Evolutionary conservation across 2,797 vertebrate genomes (phyloP).

Genomic region (Siniperca undulata): DNA sequence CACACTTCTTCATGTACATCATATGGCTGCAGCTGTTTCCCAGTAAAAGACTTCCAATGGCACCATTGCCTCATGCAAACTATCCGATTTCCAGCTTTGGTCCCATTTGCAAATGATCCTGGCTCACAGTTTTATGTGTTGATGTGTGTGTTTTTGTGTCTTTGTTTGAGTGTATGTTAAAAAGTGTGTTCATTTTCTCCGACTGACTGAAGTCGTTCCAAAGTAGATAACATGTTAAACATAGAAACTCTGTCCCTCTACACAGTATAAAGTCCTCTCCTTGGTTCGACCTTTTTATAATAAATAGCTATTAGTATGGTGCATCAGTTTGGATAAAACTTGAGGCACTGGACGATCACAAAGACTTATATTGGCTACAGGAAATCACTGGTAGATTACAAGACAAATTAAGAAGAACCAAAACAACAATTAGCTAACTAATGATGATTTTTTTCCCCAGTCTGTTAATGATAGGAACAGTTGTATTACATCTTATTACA

Average conservation of each 20-base stretch:
- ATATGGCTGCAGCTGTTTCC: slow-evolving; percentile 5
- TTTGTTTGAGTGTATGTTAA: no score
- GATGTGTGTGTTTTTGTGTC: not conserved
- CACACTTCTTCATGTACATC: not conserved
- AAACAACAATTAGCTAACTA: slow-evolving; percentile 29
- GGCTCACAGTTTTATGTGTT: not conserved
- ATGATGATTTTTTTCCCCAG: not conserved
- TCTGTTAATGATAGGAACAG: slow-evolving; percentile 5
- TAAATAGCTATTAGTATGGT: slow-evolving; percentile 24
- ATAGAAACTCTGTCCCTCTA: not conserved
- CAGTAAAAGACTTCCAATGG: not conserved
- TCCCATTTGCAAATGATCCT: not conserved
- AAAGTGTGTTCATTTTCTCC: no score
- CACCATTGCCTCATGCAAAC: not conserved
- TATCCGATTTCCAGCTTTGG: not conserved
- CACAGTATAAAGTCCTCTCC: no score
- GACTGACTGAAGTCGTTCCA: not conserved
- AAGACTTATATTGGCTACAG: not conserved
- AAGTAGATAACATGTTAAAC: not conserved
- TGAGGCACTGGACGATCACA: no score
- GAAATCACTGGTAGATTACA: slow-evolving; percentile 28
- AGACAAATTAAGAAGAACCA: slow-evolving; percentile 27
- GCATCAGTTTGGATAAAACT: slow-evolving; percentile 20
- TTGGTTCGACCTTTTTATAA: not conserved
- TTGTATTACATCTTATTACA: slow-evolving; percentile 50